A percentile compares a stretch with the other conserved stretches of the same genome.
Evolutionary conservation across 1,140 invertebrate species (phyloP).

Genomic region (Triops cancriformis): DNA sequence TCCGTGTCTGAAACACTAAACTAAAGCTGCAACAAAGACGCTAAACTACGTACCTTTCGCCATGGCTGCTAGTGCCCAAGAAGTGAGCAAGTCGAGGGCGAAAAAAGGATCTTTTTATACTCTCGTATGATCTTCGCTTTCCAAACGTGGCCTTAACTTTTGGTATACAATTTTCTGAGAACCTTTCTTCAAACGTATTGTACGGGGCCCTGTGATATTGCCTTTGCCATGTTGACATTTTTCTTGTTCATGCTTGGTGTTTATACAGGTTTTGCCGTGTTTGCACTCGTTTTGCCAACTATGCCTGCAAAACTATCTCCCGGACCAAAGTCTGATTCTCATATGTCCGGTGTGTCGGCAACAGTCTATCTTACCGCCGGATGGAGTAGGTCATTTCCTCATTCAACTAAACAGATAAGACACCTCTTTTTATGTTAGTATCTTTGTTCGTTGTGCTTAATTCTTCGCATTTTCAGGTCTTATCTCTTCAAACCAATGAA

Average conservation of each 20-base stretch:
- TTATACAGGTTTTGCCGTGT: conserved; percentile 41
- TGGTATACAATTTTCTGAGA: background rate
- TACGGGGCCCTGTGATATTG: too few relatives aligned
- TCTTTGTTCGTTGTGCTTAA: background rate
- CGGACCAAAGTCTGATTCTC: conserved; percentile 43
- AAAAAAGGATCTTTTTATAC: background rate
- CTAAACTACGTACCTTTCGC: background rate
- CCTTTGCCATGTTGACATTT: too few relatives aligned
- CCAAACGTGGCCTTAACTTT: background rate
- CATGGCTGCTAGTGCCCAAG: background rate
- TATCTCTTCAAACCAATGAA: conserved; percentile 44
- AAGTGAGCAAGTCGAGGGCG: background rate
- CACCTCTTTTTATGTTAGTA: background rate
- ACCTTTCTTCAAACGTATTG: background rate
- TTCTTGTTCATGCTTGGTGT: background rate
- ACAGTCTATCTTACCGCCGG: conserved; percentile 47
- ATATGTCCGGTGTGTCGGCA: conserved; percentile 49
- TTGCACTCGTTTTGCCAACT: conserved; percentile 43
- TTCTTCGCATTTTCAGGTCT: conserved; percentile 33
- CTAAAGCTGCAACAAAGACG: background rate
- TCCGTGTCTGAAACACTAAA: background rate
- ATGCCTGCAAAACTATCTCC: conserved; percentile 40
- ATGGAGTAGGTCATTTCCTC: conserved; percentile 38
- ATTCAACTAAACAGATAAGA: background rate
- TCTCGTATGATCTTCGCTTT: background rate